Evolutionary conservation across 2,888 invertebrate genomes (phyloP), one percentile per base, ranked within the genome.

Genomic region (Plutella xylostella): DNA sequence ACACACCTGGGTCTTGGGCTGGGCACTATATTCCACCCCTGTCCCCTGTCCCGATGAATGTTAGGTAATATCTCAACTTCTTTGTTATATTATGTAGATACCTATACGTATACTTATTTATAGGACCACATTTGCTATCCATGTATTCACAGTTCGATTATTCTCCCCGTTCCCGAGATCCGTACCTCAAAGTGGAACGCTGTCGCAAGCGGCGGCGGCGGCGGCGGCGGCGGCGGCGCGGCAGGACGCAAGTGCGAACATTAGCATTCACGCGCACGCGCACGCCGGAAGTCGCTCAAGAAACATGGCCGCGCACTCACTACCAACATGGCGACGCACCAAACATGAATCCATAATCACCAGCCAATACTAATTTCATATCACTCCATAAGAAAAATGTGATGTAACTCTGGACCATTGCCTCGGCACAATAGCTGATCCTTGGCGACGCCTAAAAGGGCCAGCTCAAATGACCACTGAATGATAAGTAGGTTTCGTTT

Each of bases 331-430:
- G 79, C 78, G 63, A 65, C 66, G 70, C 60, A 74, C 70, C 67
- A 67, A 68, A 72, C 61, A 69, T 73, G 75, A 82, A 82, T 80
- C 78, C 70, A 79, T 80, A 82, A 83, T 82, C 74, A 78, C 73
- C 61, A 53, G 55, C 65, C 72, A 79, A 73, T 75, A 72, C 68
- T 70, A 72, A 79, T 76, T 79, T 78, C 76, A 79, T 79, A 80
- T 76, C 77, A 79, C 68, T n/a, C n/a, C n/a, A n/a, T n/a, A n/a
- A n/a, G n/a, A n/a, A n/a, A n/a, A n/a, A n/a, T n/a, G 68, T 80
- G 77, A 79, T 75, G 79, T 78, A 78, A 80, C 70, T n/a, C 61
- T 65, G 57, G 58, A 54, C 73, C 74, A 60, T 69, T 72, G 55
- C 55, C 25, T 11, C 39, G 25, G 57, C 42, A 51, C 48, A 56